Conservation (phyloP, 2,888 invertebrate species). For the Augiades crinisus region DNA sequence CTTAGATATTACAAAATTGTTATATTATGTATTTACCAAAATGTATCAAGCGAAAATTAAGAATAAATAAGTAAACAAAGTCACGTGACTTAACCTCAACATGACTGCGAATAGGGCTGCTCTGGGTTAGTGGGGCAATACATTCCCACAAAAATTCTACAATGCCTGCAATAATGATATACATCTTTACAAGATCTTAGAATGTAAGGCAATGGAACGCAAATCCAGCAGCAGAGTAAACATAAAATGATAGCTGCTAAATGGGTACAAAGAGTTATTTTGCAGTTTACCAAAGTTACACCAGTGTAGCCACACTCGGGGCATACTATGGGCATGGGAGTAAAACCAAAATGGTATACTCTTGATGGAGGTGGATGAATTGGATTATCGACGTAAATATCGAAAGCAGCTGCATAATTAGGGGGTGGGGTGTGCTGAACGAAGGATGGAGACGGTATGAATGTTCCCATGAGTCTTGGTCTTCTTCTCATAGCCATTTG, state of each 20-base stretch:
- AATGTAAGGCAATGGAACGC: conserved; percentile 67
- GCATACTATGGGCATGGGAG: conserved; percentile 59
- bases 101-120: conserved; percentile 33
- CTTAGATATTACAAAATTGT: too few species aligned
- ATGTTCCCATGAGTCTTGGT: conserved; percentile 68
- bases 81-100: conserved; percentile 24
- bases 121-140: conserved; percentile 70
- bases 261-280: conserved; percentile 67
- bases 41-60: background rate
- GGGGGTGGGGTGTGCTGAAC: conserved; percentile 68
- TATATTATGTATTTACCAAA: too few species aligned
- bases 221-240: conserved; percentile 71
- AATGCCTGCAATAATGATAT: conserved; percentile 70
- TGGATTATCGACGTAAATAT: conserved; percentile 63
- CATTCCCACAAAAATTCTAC: conserved; percentile 63
- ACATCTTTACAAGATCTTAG: conserved; percentile 72
- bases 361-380: conserved; percentile 51
- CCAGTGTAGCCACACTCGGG: conserved; percentile 67
- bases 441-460: conserved; percentile 70
- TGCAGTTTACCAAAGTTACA: conserved; percentile 53
- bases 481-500: conserved; percentile 60
- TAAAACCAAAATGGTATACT: conserved; percentile 57
- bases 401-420: conserved; percentile 67
- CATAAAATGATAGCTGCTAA: conserved; percentile 63
- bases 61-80: conserved; percentile 10